These are phyloP conservation scores for Adelges cooleyi DNA, from an alignment of 1,140 invertebrate species.

Conservation along the genomic window DNA sequence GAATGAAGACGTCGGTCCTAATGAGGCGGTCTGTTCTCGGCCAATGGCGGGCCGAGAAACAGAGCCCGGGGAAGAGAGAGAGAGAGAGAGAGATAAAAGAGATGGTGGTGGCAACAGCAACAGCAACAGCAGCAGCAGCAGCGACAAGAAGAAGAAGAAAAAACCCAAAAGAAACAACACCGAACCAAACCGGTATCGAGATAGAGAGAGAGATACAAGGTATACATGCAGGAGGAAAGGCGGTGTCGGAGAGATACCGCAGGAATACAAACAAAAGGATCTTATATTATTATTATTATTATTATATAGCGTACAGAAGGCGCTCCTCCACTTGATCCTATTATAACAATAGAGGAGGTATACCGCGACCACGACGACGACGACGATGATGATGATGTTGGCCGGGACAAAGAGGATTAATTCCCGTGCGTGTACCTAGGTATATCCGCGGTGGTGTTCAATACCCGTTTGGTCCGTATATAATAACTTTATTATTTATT, in stretches of 20 bases:
- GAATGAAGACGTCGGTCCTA: conserved; percentile 1
- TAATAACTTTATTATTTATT: too few species aligned
- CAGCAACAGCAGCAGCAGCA: background rate
- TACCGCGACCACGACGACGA: conserved; percentile 2
- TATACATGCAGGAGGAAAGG: background rate
- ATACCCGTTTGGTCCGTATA: too few species aligned
- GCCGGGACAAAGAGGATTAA: conserved; percentile 12
- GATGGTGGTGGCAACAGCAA: background rate
- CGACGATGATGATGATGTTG: conserved; percentile 6
- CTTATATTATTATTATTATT: too few species aligned
- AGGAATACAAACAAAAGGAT: conserved; percentile 23
- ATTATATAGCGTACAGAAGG: conserved; percentile 20
- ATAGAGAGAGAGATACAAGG: background rate
- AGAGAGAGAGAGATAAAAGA: background rate
- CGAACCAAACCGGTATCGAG: conserved; percentile 5
- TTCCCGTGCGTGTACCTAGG: background rate
- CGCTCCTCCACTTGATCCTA: conserved; percentile 4
- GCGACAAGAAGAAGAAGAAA: background rate
- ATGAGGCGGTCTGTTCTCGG: conserved; percentile 22
- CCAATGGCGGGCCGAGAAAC: background rate
- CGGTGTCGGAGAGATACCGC: background rate
- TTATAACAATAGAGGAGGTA: conserved; percentile 16
- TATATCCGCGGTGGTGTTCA: too few species aligned
- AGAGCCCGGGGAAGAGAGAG: background rate
- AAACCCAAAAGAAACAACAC: conserved; percentile 4